Conservation (phyloP, 2,797 vertebrate genomes). For the Ataeniobius toweri region DNA sequence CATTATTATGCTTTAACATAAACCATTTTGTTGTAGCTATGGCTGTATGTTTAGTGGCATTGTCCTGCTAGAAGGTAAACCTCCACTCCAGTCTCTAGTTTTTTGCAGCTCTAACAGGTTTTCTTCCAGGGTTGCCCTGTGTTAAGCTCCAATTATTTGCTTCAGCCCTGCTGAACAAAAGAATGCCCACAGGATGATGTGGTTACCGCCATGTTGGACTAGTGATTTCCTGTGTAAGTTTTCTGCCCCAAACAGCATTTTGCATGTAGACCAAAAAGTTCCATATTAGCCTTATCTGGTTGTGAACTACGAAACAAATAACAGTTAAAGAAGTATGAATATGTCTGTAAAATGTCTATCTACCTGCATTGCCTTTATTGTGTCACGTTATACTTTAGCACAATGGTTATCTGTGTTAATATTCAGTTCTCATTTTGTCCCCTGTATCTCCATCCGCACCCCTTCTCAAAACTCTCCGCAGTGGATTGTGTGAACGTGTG, state of each 20-base stretch:
- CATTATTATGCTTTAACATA: too few species aligned
- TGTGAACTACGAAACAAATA: background rate
- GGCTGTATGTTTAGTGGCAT: too few species aligned
- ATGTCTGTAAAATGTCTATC: background rate
- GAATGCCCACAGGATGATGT: background rate
- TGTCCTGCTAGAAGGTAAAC: too few species aligned
- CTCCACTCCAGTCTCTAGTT: too few species aligned
- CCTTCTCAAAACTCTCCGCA: slow-evolving; percentile 27
- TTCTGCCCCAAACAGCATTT: background rate
- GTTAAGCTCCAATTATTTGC: too few species aligned
- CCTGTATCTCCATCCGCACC: slow-evolving; percentile 20
- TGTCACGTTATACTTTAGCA: slow-evolving; percentile 86
- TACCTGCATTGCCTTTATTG: background rate
- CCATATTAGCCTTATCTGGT: background rate
- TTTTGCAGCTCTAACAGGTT: too few species aligned
- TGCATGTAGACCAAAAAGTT: background rate
- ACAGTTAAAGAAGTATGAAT: background rate
- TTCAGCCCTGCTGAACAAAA: too few species aligned
- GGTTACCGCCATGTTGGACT: background rate
- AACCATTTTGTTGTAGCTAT: too few species aligned
- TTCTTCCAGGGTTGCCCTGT: too few species aligned
- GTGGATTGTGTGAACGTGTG: slow-evolving; percentile 5
- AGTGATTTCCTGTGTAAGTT: background rate
- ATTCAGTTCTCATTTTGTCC: slow-evolving; percentile 72
- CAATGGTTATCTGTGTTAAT: slow-evolving; percentile 90